Conservation (phyloP, 2,797 vertebrate species). For the Myotis planiceps region DNA sequence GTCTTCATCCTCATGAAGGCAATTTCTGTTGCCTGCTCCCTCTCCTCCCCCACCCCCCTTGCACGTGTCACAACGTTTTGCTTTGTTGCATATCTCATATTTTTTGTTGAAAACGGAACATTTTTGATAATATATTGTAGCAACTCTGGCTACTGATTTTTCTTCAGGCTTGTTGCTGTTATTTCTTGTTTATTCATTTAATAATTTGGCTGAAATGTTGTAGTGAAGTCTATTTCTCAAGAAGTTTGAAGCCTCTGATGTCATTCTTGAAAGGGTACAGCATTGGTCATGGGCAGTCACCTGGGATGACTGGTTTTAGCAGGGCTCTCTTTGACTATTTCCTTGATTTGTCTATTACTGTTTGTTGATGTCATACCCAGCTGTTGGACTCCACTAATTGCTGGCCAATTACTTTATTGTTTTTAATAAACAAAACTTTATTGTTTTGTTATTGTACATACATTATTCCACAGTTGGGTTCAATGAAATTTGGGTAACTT, state of each 20-base stretch:
- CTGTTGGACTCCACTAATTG: neutral
- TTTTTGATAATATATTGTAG: neutral
- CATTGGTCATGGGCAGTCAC: neutral
- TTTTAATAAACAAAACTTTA: neutral
- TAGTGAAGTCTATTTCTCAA: neutral
- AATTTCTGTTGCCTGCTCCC: neutral
- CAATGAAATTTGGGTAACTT: neutral
- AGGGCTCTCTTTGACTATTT: neutral
- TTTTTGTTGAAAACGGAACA: neutral
- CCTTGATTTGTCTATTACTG: neutral
- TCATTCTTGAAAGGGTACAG: neutral
- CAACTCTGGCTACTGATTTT: neutral
- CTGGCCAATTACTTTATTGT: neutral
- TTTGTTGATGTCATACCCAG: neutral
- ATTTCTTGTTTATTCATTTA: neutral
- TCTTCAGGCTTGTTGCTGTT: neutral
- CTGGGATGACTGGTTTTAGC: neutral
- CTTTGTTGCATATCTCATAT: neutral
- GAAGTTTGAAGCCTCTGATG: neutral
- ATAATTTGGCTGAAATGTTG: neutral
- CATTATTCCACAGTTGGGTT: neutral
- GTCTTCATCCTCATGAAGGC: neutral
- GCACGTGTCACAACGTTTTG: neutral
- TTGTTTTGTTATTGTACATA: neutral
- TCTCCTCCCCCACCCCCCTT: no score